Evolutionary conservation across 2,888 invertebrate genomes (phyloP), one percentile per base, ranked within the genome.

Genomic region (Matsumyia berberina): DNA sequence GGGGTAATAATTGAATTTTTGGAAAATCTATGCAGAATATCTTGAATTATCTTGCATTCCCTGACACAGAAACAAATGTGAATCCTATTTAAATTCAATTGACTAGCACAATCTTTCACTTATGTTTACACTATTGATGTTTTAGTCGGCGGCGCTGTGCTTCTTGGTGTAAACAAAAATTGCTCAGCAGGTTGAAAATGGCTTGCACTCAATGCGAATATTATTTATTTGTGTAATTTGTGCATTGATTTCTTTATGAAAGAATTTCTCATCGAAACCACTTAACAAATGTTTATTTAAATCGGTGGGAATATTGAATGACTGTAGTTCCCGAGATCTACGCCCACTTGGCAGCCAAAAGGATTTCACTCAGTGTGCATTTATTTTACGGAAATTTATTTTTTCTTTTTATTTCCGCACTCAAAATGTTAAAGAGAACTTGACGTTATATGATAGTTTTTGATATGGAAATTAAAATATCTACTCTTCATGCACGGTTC

Each of bases 161-260:
- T 3, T 35, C 35, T 51, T 29, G 12, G 9, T 29, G 29, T 55
- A 55, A 55, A 55, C 35, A 35, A 35, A 33, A 3, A 24, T 24
- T 33, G 17, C 9, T 15, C 11, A 6, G 5, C 11, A 24, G 11
- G 11, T 24, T 24, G 49, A 24, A 24, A 46, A 46, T 19, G 24
- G 2, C 19, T 8, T 24, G 51, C 53, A 53, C 33, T 33, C 53
- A 15, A 11, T 2, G 33, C 12, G 33, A 37, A 55, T 55, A 12
- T 4, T n/a, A 11, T 49, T 49, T 49, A 24, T 49, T 49, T 24
- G 15, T 53, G 12, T 31, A 33, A 33, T 55, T 55, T 55, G 11
- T 37, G n/a, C 37, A 37, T 6, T 37, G 37, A 37, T 3, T n/a
- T 17, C 19, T 37, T 5, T 8, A 37, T 5, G 35, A 57, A 37